Base-by-base conservation (phyloP, 2,888 invertebrate species). In the Lithophane ornitopus region DNA sequence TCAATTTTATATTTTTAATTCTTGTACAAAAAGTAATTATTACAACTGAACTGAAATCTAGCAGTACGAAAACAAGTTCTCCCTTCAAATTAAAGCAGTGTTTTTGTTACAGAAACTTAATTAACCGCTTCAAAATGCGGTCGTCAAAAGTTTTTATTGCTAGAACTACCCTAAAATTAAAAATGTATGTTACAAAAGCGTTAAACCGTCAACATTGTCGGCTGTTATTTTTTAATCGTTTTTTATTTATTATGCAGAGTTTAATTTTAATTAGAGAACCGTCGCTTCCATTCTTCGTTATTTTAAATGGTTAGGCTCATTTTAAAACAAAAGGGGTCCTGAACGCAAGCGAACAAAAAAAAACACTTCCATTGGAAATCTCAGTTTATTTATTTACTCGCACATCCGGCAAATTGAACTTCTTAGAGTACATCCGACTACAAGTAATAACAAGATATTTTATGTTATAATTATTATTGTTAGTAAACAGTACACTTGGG, bases 391-490 rank as follows among this genome's bases (percentile, higher is more conserved):
- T 70, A 70, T 70, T 76, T 79, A 61, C 44, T 22, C n/a, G 3
- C 22, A 59, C 66, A 46, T 65, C 67, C 34, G 65, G 58, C 52
- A 73, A 74, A 61, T 73, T 67, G 69, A 44, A 74, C 74, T 80
- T 84, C 65, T 52, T 16, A 6, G 1, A 41, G 49, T 44, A 69
- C 54, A 34, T 66, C 59, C 7, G 16, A 76, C n/a, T n/a, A 49
- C 34, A 54, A 65, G 59, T 59, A 80, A 71, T 59, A 80, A 71
- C 41, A 63, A 56, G 26, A 58, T 74, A 70, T 75, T 68, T 67
- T 52, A 75, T 78, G 65, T 76, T 85, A 69, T 76, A 78, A 85
- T 81, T 85, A 77, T 71, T 71, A 71, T 74, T 85, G 78, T 85
- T 85, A 76, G 70, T 84, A 88, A 88, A 87, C 75, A 83, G 11